Evolutionary conservation across 2,888 invertebrate genomes (phyloP).

Genomic region (Folsomia candida): DNA sequence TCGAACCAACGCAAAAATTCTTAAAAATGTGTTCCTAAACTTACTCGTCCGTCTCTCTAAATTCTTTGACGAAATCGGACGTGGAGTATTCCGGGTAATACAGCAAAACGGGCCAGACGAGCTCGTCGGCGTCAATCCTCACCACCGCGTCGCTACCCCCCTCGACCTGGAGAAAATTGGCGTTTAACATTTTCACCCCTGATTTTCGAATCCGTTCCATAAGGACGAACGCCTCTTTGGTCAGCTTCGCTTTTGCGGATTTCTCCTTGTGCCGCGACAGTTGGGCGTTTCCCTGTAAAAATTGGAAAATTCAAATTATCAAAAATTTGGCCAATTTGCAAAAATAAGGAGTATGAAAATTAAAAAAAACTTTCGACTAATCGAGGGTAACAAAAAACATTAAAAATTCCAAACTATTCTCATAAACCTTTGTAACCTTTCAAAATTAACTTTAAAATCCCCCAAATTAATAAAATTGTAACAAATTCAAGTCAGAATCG

Average conservation of each 20-base stretch:
- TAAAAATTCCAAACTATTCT: no score
- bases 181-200: constrained; percentile 44
- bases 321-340: no score
- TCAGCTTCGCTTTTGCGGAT: constrained; percentile 51
- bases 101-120: constrained; percentile 85
- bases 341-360: no score
- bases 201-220: constrained; percentile 18
- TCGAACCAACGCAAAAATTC: no score
- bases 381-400: no score
- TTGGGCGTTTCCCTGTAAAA: constrained; percentile 52
- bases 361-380: no score
- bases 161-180: constrained; percentile 32
- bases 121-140: constrained; percentile 53
- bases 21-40: neutral
- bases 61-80: constrained; percentile 81
- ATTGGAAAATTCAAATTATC: no score
- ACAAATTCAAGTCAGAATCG: no score
- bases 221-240: no score
- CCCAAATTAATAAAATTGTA: no score
- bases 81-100: constrained; percentile 83
- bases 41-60: constrained; percentile 61
- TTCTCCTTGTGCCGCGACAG: constrained; percentile 54
- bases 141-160: constrained; percentile 24
- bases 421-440: neutral
- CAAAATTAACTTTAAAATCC: no score